These are phyloP conservation scores for Mastacembelus armatus DNA, from an alignment of 2,797 vertebrate species.

Conservation along the genomic window DNA sequence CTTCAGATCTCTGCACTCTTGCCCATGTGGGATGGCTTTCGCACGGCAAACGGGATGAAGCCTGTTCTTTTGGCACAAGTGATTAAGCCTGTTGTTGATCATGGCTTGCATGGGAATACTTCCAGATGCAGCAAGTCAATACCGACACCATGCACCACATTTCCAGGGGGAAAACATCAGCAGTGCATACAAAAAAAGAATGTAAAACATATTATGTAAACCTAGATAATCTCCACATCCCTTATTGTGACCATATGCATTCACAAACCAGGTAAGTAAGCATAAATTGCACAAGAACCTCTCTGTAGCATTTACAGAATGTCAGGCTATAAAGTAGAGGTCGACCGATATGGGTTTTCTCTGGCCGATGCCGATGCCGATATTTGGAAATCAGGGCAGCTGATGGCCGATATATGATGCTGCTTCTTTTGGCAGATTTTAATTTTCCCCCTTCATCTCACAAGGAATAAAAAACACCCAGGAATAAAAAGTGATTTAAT, in stretches of 20 bases:
- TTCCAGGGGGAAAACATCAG: constrained; percentile 29
- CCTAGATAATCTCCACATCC: background rate
- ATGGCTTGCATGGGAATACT: constrained; percentile 56
- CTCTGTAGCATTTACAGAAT: too few species aligned
- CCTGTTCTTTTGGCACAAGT: constrained; percentile 51
- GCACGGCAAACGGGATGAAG: constrained; percentile 44
- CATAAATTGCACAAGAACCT: background rate
- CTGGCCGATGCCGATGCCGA: too few species aligned
- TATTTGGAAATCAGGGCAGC: too few species aligned
- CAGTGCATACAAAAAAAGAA: constrained; percentile 2
- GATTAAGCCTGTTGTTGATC: constrained; percentile 71
- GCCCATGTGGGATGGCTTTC: constrained; percentile 58
- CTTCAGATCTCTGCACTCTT: constrained; percentile 69
- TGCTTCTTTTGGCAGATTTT: too few species aligned
- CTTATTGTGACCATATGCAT: background rate
- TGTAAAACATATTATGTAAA: constrained; percentile 17
- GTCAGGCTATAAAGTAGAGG: too few species aligned
- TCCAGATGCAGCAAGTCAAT: constrained; percentile 66
- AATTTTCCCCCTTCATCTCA: too few species aligned
- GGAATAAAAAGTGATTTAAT: too few species aligned
- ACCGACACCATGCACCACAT: constrained; percentile 30
- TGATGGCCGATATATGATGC: too few species aligned
- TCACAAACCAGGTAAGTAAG: background rate
- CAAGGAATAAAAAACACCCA: too few species aligned
- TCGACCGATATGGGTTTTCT: too few species aligned